Evolutionary conservation across 2,113 vertebrate species (phyloP), one percentile per base, ranked within the genome.

Genomic region (Toxotes jaculatrix): DNA sequence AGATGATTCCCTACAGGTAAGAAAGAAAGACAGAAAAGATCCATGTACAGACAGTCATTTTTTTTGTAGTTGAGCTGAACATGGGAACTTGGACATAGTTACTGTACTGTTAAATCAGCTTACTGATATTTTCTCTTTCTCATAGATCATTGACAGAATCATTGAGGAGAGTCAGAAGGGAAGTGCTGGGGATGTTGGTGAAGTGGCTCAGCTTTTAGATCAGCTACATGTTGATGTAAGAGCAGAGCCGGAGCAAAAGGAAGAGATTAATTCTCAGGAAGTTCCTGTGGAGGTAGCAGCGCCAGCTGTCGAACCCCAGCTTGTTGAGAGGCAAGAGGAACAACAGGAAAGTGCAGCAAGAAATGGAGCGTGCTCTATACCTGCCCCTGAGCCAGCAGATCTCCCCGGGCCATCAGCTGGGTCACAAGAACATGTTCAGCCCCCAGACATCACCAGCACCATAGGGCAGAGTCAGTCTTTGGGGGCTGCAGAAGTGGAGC

Each of bases 91-190:
- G 38, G 7, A 36, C 6, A 32, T 34, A 13, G 23, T 19, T 77
- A 43, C 12, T 17, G 2, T 70, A 27, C 27, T 27, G 27, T 27
- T 27, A 27, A 27, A 27, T 27, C 27, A 27, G 9, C 73, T 0
- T 9, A 40, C 3, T 64, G 4, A 42, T 62, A 16, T 80, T 62
- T 38, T 89, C 66, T 89, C 68, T 89, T 89, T 13, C 55, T 89
- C 75, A 27, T 82, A 99, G 98, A 99, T 99, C 78, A 99, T 99
- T 82, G 97, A 98, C 90, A 98, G 97, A 95, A 99, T 99, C 93
- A 98, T 99, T 84, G 96, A 99, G 90, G 97, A 98, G 93, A 97
- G 97, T 92, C 96, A 98, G 84, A 98, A 97, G 84, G 96, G 90
- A 73, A 94, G 86, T 11, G 93, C 74, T 38, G 88, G 92, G 23